A percentile compares a stretch with the other conserved stretches of the same genome.
Evolutionary conservation across 2,888 invertebrate genomes (phyloP).

Genomic region (Sinohyriopsis cumingii): DNA sequence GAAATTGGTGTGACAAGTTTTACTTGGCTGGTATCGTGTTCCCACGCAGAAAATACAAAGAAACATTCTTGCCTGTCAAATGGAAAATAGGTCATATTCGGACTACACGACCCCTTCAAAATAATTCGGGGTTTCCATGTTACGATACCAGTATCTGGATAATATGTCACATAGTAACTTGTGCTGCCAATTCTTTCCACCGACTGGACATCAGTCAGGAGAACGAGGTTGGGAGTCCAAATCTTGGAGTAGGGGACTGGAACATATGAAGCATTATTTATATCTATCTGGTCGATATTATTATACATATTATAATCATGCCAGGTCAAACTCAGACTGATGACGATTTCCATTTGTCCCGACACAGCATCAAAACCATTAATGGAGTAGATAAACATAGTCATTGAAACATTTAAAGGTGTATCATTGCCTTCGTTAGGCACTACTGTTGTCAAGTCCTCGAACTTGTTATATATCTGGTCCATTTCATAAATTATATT

Average conservation of each 20-base stretch:
- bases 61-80: conserved; percentile 27
- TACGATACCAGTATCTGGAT: conserved; percentile 13
- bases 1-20: neutral
- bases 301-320: conserved; percentile 9
- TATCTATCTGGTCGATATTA: neutral
- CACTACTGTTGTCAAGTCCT: too few relatives aligned
- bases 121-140: conserved; percentile 23
- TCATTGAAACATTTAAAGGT: conserved; percentile 2
- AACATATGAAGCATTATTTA: neutral
- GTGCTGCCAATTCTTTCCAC: conserved; percentile 9
- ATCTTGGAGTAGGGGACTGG: conserved; percentile 17
- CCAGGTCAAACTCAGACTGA: conserved; percentile 16
- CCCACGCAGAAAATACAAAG: conserved; percentile 22
- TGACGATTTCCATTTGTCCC: conserved; percentile 15
- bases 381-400: conserved; percentile 12
- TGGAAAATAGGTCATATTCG: conserved; percentile 30
- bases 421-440: neutral
- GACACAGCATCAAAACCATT: conserved; percentile 23
- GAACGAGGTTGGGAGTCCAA: conserved; percentile 29
- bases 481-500: too few relatives aligned
- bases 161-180: conserved; percentile 14
- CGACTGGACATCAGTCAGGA: conserved; percentile 16
- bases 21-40: conserved; percentile 7
- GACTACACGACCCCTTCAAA: conserved; percentile 19
- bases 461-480: too few relatives aligned